Evolutionary conservation across 1,140 invertebrate species (phyloP), one percentile per base, ranked within the genome.

Genomic region (Sinonovacula constricta): DNA sequence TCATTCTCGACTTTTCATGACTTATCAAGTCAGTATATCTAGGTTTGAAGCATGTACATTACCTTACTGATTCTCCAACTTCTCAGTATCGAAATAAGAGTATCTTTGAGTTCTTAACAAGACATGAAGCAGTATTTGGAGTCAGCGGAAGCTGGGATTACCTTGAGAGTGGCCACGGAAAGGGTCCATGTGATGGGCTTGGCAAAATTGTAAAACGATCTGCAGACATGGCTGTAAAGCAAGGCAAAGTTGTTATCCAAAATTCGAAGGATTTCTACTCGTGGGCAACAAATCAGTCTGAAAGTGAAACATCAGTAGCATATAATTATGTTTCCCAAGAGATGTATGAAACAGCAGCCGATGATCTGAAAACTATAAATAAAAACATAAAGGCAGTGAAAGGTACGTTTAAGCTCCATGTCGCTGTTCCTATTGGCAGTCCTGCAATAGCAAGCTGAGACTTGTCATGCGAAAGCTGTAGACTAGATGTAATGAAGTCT

Each of bases 111-210:
- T 45, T 65, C n/a, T 24, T 75, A 24, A 24, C 14, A 15, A 51
- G 36, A 34, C 72, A 81, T 60, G 24, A 65, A 45, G 49, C 33
- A 30, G 26, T 72, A 15, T 81, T 51, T 75, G 72, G 60, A 5
- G 63, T 80, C 18, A 39, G 4, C 26, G 81, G 51, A 36, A 18
- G 57, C 24, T 82, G 77, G 76, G 65, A 80, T 59, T 82, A 69
- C 56, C 81, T 80, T 28, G 69, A 82, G 39, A 56, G 49, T 30
- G 76, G 76, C 39, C 76, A 79, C 54, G 68, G 77, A 18, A 79
- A 80, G 51, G 81, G 77, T 26, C 78, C 69, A 2, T 82, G 78
- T 70, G 70, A n/a, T n/a, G n/a, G n/a, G n/a, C n/a, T n/a, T n/a
- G n/a, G n/a, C n/a, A n/a, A n/a, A n/a, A n/a, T n/a, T n/a, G n/a